Percentiles rank a stretch among this genome's conserved stretches.
Evolutionary conservation across 1,140 invertebrate genomes (phyloP).

Genomic region (Diorhabda sublineata): DNA sequence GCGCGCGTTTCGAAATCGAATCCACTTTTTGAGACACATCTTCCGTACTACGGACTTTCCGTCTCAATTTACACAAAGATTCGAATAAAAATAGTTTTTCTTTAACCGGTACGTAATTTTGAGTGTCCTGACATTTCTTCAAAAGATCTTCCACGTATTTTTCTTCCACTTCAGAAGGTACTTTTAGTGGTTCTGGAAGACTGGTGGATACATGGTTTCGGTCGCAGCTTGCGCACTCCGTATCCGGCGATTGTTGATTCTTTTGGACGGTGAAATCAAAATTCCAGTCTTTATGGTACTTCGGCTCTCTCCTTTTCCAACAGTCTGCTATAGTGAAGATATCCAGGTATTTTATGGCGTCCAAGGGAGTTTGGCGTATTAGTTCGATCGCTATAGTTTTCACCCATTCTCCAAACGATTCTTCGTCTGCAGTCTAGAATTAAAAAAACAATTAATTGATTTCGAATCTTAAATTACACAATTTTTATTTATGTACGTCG

Average conservation of each 20-base stretch:
- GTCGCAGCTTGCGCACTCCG: slow-evolving; percentile 4
- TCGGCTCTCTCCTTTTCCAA: slow-evolving; percentile 31
- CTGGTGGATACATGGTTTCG: not conserved
- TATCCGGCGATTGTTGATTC: not conserved
- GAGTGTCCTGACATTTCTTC: slow-evolving; percentile 55
- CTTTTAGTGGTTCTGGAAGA: not conserved
- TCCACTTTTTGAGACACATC: slow-evolving; percentile 48
- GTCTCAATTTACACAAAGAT: slow-evolving; percentile 52
- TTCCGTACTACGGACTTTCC: slow-evolving; percentile 52
- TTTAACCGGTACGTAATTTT: slow-evolving; percentile 58
- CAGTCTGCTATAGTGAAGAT: slow-evolving; percentile 47
- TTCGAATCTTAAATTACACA: no score
- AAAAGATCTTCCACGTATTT: slow-evolving; percentile 49
- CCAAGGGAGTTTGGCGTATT: slow-evolving; percentile 60
- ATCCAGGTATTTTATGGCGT: slow-evolving; percentile 52
- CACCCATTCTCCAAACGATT: slow-evolving; percentile 59
- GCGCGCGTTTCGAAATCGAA: slow-evolving; percentile 51
- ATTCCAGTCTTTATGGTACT: slow-evolving; percentile 35
- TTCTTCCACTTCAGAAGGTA: slow-evolving; percentile 8
- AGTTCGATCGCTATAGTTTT: slow-evolving; percentile 59
- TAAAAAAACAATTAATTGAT: slow-evolving; percentile 18
- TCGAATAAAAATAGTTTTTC: slow-evolving; percentile 60
- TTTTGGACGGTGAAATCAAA: slow-evolving; percentile 18
- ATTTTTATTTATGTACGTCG: no score
- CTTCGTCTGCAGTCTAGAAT: slow-evolving; percentile 55